Conservation (phyloP, 2,888 invertebrate genomes). For the Willowsia nigromaculata region DNA sequence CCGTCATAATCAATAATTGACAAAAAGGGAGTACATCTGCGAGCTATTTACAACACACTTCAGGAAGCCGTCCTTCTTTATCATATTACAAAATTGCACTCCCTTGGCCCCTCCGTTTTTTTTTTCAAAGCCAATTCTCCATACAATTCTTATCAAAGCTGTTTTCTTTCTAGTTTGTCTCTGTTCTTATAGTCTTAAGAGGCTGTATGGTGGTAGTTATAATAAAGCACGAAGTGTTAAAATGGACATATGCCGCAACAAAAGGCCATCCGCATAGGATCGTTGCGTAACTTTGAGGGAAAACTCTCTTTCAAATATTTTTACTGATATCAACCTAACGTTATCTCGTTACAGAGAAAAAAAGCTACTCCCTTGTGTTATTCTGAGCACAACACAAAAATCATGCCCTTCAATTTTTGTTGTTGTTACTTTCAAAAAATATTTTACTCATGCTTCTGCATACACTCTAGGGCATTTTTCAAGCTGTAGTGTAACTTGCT, state of each 20-base stretch:
- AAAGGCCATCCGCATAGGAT: neutral
- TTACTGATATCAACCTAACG: neutral
- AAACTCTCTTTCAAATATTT: neutral
- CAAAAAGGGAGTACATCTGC: slow-evolving; percentile 69
- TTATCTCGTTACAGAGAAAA: neutral
- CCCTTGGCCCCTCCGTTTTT: slow-evolving; percentile 28
- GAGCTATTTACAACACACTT: slow-evolving; percentile 48
- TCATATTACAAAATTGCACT: slow-evolving; percentile 24
- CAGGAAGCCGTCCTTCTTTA: slow-evolving; percentile 26
- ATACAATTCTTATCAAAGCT: slow-evolving; percentile 1
- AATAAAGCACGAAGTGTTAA: neutral
- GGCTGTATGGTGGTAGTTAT: neutral
- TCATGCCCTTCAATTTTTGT: slow-evolving; percentile 5
- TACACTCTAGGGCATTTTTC: slow-evolving; percentile 4
- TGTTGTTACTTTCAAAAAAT: slow-evolving; percentile 7
- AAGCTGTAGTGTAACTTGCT: neutral
- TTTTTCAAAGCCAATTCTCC: neutral
- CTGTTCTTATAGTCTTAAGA: neutral
- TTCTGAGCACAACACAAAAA: slow-evolving; percentile 3
- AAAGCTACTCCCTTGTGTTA: neutral
- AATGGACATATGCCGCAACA: neutral
- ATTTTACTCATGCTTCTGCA: neutral
- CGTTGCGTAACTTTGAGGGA: neutral
- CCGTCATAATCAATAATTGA: slow-evolving; percentile 71
- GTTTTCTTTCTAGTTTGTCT: neutral